phyloP scores from a whole-genome alignment of 2,888 invertebrate species.

The Lithophane leautieri region DNA sequence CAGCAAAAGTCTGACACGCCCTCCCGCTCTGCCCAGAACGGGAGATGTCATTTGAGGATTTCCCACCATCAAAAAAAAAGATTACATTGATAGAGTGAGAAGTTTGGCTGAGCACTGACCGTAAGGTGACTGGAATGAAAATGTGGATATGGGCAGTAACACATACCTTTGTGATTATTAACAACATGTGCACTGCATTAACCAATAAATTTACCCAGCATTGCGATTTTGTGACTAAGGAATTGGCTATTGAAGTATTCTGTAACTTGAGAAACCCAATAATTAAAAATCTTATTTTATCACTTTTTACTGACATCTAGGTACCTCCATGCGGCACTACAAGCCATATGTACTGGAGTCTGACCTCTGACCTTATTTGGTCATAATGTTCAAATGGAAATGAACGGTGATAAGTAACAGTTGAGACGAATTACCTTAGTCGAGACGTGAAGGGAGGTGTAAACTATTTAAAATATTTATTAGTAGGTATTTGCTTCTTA shows the following conservation, averaged over 20 bases:
- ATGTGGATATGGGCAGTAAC: background rate
- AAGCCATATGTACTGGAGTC: background rate
- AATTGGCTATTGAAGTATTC: background rate
- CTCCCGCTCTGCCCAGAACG: too few relatives aligned
- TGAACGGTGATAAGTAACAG: constrained; percentile 28
- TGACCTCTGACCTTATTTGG: constrained; percentile 23
- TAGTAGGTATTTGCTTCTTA: background rate
- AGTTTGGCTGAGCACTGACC: background rate
- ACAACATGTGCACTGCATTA: background rate
- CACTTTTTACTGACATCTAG: too few relatives aligned
- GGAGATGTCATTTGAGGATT: too few relatives aligned
- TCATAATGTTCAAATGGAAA: constrained; percentile 41
- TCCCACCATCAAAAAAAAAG: too few relatives aligned
- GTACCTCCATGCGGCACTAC: too few relatives aligned
- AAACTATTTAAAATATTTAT: background rate
- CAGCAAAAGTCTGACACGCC: too few relatives aligned
- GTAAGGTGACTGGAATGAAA: background rate
- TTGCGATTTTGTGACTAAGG: background rate
- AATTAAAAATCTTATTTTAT: too few relatives aligned
- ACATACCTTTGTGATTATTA: background rate
- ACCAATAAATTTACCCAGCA: background rate
- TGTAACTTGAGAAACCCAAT: too few relatives aligned
- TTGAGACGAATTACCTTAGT: constrained; percentile 28
- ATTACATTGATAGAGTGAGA: too few relatives aligned
- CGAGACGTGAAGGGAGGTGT: background rate